Base-by-base conservation (phyloP, 1,140 invertebrate genomes). In the Euwallacea similis region DNA sequence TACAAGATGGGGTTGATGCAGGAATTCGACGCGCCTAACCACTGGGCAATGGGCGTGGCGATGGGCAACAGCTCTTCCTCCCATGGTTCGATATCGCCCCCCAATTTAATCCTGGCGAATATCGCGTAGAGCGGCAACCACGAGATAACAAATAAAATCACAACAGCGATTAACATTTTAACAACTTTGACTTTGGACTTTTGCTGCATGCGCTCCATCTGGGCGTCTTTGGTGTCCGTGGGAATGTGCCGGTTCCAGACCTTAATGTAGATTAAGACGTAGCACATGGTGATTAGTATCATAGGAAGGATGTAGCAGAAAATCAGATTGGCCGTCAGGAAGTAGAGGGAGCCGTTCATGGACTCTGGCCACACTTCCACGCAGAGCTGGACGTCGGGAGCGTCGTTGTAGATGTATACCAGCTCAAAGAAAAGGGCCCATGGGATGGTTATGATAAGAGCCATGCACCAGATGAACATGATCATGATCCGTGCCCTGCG, bases 1-100 rank as follows among this genome's bases (percentile, higher is more conserved):
- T 98, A 98, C n/a, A 99, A 87, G 54, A 98, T 91, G 0, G 97
- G 97, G 83, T 99, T 99, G 76, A 99, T 95, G 85, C 95, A 98
- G 42, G 94, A 96, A 81, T 98, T 98, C 15, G 95, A 95, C 0
- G 94, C 90, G 0, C 96, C 97, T 2, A 98, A 84, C 96, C 97
- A 98, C 82, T 98, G 96, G 0, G 96, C 95, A 42, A 98, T 88
- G 0, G 96, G 96, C 10, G 92, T 91, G 0, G 91, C 89, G 2
- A 95, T 88, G 10, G 90, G 88, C 2, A 95, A 83, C 11, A 95
- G 84, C 64, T 94, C 89, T 73, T 94, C 90, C 76, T 93, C 92
- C 85, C 87, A 90, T 2, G 87, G 83, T 65, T 88, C 85, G 0
- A 90, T 85, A 1, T 88, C 85, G 3, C 88, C 88, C 15, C 91